phyloP scores from a whole-genome alignment of 2,113 vertebrate genomes.

The Pseudolaguvia tuberculata region DNA sequence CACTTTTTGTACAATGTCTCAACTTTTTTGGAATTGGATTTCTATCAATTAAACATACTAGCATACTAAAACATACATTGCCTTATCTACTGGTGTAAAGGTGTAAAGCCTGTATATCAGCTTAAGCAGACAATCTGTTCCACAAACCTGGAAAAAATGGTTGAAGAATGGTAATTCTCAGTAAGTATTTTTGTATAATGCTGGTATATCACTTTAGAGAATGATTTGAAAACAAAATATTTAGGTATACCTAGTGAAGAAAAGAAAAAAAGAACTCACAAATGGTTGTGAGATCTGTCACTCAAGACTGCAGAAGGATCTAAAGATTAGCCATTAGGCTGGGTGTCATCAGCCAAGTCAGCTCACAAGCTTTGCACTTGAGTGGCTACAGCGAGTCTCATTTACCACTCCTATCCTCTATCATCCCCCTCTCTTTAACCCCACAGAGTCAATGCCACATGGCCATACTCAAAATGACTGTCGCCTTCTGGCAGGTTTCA shows the following conservation, averaged over 20 bases:
- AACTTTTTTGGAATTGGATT: too few relatives aligned
- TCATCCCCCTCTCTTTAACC: slow-evolving; percentile 33
- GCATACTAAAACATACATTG: too few relatives aligned
- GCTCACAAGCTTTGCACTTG: slow-evolving; percentile 58
- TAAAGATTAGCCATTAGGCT: slow-evolving; percentile 52
- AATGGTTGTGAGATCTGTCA: slow-evolving; percentile 61
- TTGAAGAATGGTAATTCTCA: slow-evolving; percentile 28
- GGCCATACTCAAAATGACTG: slow-evolving; percentile 40
- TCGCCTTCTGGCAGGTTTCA: slow-evolving; percentile 38
- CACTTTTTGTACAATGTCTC: too few relatives aligned
- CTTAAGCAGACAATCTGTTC: slow-evolving; percentile 37
- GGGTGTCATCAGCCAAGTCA: slow-evolving; percentile 53
- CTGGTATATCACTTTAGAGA: slow-evolving; percentile 9
- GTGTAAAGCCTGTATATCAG: slow-evolving; percentile 11
- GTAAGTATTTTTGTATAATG: slow-evolving; percentile 22
- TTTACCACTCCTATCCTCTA: slow-evolving; percentile 41
- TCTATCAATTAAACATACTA: too few relatives aligned
- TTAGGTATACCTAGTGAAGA: slow-evolving; percentile 52
- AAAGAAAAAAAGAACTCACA: slow-evolving; percentile 45
- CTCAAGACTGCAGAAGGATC: slow-evolving; percentile 47
- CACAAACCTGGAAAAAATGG: background rate
- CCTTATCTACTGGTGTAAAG: too few relatives aligned
- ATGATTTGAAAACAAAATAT: slow-evolving; percentile 52
- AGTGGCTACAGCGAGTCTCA: slow-evolving; percentile 49
- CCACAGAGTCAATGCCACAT: slow-evolving; percentile 34